phyloP scores from a whole-genome alignment of 2,797 vertebrate genomes.

The Danio aesculapii region DNA sequence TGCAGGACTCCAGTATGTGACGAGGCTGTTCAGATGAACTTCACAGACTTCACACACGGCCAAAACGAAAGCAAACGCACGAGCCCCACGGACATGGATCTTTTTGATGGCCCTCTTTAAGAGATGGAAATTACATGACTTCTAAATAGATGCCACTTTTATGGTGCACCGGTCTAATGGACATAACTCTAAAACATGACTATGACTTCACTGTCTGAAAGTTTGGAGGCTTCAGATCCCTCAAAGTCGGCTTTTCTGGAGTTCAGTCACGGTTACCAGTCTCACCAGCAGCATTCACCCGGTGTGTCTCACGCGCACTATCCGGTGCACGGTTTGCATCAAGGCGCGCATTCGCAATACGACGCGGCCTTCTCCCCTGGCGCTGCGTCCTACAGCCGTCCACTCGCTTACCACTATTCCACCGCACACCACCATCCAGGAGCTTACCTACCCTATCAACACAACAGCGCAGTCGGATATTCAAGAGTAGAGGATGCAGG shows the following conservation, averaged over 20 bases:
- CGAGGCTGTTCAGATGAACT: conserved; percentile 6
- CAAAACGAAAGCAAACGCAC: conserved; percentile 40
- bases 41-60: conserved; percentile 7
- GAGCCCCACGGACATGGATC: neutral
- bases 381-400: conserved; percentile 77
- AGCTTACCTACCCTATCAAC: conserved; percentile 81
- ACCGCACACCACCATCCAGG: conserved; percentile 77
- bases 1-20: conserved; percentile 7
- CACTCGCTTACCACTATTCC: conserved; percentile 82
- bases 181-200: conserved; percentile 79
- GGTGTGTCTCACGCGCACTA: conserved; percentile 81
- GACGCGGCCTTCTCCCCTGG: conserved; percentile 77
- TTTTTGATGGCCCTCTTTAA: conserved; percentile 9
- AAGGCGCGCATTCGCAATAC: conserved; percentile 77
- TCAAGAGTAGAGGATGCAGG: conserved; percentile 81
- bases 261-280: conserved; percentile 81
- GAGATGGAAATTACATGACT: conserved; percentile 31
- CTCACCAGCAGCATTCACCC: conserved; percentile 79
- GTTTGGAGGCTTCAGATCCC: conserved; percentile 81
- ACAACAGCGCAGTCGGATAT: conserved; percentile 75
- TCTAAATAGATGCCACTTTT: conserved; percentile 47
- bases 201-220: conserved; percentile 89
- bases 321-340: conserved; percentile 79
- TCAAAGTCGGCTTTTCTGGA: conserved; percentile 89
- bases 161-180: conserved; percentile 60